These are phyloP conservation scores for Gobio occitaniae DNA, from an alignment of 2,797 vertebrate genomes.

Conservation along the genomic window DNA sequence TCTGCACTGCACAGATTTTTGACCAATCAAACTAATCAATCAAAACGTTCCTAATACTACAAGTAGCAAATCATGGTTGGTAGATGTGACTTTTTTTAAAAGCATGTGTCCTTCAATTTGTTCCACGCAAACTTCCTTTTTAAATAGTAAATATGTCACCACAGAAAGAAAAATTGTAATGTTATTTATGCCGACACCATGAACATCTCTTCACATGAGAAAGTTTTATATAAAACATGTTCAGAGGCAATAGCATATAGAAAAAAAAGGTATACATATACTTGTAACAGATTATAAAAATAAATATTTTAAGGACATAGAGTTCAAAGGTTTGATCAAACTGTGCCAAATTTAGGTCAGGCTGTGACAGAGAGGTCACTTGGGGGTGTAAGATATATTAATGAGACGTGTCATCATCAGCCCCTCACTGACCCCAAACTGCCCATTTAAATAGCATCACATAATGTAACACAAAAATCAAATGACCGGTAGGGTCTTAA, in stretches of 20 bases:
- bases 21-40: neutral
- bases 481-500: neutral
- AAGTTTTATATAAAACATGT: neutral
- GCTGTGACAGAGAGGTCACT: neutral
- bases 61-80: neutral
- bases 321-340: neutral
- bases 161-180: neutral
- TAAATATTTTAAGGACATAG: neutral
- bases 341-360: constrained; percentile 15
- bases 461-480: neutral
- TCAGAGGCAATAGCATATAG: neutral
- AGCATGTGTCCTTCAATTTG: neutral
- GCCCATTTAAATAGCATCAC: neutral
- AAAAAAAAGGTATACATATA: neutral
- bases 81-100: neutral
- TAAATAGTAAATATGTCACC: neutral
- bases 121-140: neutral
- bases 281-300: neutral
- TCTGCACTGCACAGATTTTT: neutral
- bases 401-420: constrained; percentile 17
- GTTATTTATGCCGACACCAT: neutral
- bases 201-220: neutral
- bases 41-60: neutral
- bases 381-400: neutral
- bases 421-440: neutral